phyloP scores from a whole-genome alignment of 2,888 invertebrate genomes.

The Stenichneumon culpator region DNA sequence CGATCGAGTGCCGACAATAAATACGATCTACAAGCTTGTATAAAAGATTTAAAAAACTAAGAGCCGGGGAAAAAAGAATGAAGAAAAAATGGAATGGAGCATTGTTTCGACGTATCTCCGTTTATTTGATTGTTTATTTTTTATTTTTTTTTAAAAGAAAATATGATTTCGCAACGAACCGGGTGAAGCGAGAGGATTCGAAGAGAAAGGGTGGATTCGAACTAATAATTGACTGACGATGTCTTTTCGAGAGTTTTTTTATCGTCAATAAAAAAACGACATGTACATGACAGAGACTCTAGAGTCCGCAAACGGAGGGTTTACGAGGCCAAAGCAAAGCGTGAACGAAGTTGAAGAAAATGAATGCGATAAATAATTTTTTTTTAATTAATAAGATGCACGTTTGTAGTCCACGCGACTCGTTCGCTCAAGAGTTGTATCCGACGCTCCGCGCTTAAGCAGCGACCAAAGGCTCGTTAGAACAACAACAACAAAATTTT shows the following conservation, averaged over 20 bases:
- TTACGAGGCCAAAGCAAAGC: slow-evolving; percentile 46
- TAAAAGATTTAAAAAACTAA: neutral
- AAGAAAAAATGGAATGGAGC: neutral
- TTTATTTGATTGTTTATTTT: slow-evolving; percentile 20
- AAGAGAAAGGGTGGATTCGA: neutral
- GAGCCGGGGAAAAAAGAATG: neutral
- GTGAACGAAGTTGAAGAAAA: slow-evolving; percentile 7
- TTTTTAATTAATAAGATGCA: neutral
- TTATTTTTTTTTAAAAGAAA: slow-evolving; percentile 19
- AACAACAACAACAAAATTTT: slow-evolving; percentile 7
- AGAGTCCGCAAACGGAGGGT: slow-evolving; percentile 17
- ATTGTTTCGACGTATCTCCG: slow-evolving; percentile 19
- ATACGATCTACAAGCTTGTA: slow-evolving; percentile 48
- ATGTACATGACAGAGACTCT: slow-evolving; percentile 28
- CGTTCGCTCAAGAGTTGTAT: slow-evolving; percentile 11
- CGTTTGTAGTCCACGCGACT: slow-evolving; percentile 1
- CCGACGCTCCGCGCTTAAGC: neutral
- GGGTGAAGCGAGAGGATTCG: neutral
- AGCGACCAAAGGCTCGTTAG: slow-evolving; percentile 21
- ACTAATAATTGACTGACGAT: neutral
- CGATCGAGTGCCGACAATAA: slow-evolving; percentile 65
- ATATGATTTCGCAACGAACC: slow-evolving; percentile 40
- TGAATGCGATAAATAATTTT: neutral
- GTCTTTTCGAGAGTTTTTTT: neutral
- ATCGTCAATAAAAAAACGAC: slow-evolving; percentile 20